These are phyloP conservation scores for Drosophila micromelanica DNA, from an alignment of 1,140 invertebrate species.

Conservation along the genomic window DNA sequence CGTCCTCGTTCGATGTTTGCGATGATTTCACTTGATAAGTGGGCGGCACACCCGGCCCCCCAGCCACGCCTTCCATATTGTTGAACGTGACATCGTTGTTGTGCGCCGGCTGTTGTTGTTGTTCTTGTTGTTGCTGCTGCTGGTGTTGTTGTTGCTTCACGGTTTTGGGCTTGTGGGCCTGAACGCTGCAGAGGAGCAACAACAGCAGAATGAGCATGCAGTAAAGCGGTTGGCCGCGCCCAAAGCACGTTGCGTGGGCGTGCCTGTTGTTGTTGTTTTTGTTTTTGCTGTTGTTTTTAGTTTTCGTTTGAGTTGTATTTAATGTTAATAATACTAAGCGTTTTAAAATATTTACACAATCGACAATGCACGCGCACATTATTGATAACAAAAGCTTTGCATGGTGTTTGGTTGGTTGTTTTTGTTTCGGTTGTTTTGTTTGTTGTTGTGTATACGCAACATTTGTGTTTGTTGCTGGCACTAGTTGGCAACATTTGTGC, in stretches of 20 bases:
- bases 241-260: slow-evolving; percentile 2
- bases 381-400: slow-evolving; percentile 73
- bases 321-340: slow-evolving; percentile 81
- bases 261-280: slow-evolving; percentile 32
- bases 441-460: slow-evolving; percentile 44
- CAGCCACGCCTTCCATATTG: slow-evolving; percentile 12
- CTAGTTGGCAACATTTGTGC: slow-evolving; percentile 49
- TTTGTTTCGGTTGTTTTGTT: slow-evolving; percentile 39
- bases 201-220: slow-evolving; percentile 41
- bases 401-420: slow-evolving; percentile 45
- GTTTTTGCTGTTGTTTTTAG: slow-evolving; percentile 34
- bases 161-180: slow-evolving; percentile 75
- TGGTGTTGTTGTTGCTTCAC: slow-evolving; percentile 52
- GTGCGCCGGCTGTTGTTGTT: slow-evolving; percentile 57
- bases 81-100: slow-evolving; percentile 59
- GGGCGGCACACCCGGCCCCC: slow-evolving; percentile 39
- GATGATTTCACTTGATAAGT: slow-evolving; percentile 71
- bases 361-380: slow-evolving; percentile 66
- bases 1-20: slow-evolving; percentile 77
- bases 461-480: slow-evolving; percentile 50
- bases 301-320: slow-evolving; percentile 59
- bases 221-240: slow-evolving; percentile 52
- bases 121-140: slow-evolving; percentile 45
- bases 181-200: slow-evolving; percentile 57
- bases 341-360: slow-evolving; percentile 82